These are phyloP conservation scores for Choloepus hoffmanni DNA, from an alignment of 2,113 vertebrate species.

Conservation along the genomic window DNA sequence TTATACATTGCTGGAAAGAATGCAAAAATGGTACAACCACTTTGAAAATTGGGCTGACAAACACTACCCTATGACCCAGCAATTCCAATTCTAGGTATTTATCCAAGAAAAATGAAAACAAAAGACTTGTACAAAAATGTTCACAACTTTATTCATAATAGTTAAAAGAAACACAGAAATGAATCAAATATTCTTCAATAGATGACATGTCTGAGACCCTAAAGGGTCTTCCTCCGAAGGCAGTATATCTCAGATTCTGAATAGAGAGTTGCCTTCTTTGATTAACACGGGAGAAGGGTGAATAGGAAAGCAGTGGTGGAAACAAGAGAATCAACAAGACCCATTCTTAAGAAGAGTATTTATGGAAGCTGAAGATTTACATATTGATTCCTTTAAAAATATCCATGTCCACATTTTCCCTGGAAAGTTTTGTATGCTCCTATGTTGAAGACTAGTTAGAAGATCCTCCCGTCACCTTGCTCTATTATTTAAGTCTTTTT, in stretches of 20 bases:
- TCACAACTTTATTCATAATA: constrained; percentile 12
- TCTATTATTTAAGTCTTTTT: neutral
- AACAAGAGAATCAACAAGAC: neutral
- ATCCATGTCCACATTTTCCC: neutral
- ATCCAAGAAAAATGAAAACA: constrained; percentile 40
- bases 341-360: neutral
- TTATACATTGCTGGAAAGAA: neutral
- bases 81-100: neutral
- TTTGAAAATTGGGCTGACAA: neutral
- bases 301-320: neutral
- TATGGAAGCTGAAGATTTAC: neutral
- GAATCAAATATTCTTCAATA: neutral
- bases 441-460: neutral
- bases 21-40: neutral
- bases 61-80: neutral
- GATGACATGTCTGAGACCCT: neutral
- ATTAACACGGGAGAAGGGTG: neutral
- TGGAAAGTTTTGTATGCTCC: neutral
- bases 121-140: constrained; percentile 20
- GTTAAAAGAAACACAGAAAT: neutral
- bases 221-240: neutral
- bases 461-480: neutral
- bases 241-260: neutral
- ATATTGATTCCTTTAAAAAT: neutral
- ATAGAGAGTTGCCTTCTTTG: neutral